Percentiles rank a stretch among this genome's conserved stretches.
These are phyloP conservation scores for Drosophila rellima DNA, from an alignment of 2,888 invertebrate species.

Conservation along the genomic window DNA sequence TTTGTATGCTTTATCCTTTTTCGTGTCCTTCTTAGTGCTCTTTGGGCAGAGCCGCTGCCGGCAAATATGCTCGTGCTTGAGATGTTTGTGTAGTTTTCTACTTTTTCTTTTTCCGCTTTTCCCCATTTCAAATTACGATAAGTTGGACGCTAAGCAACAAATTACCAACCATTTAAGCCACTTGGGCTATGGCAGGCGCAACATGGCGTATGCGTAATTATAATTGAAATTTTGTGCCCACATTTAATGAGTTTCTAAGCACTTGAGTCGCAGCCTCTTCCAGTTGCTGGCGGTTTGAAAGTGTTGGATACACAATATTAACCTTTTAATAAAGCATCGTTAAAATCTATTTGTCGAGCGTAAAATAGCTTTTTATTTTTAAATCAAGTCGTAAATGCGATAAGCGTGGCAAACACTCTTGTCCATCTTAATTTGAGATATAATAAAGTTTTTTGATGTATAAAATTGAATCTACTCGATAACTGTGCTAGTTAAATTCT, in stretches of 20 bases:
- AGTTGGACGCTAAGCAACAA: conserved; percentile 53
- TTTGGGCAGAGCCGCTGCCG: conserved; percentile 26
- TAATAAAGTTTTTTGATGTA: neutral
- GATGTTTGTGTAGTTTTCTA: conserved; percentile 29
- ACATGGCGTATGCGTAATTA: conserved; percentile 70
- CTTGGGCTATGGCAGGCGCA: conserved; percentile 48
- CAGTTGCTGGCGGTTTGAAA: conserved; percentile 28
- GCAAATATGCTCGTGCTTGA: conserved; percentile 19
- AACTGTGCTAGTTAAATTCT: neutral
- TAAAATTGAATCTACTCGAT: neutral
- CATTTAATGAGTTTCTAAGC: conserved; percentile 66
- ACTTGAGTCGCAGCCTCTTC: conserved; percentile 26
- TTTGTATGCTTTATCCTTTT: conserved; percentile 44
- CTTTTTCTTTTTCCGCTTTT: conserved; percentile 1
- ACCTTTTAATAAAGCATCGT: conserved; percentile 54
- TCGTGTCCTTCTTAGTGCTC: conserved; percentile 30
- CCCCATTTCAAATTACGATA: conserved; percentile 39
- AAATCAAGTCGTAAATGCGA: conserved; percentile 24
- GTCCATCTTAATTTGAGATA: neutral
- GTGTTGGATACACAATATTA: conserved; percentile 40
- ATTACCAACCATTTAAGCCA: conserved; percentile 61
- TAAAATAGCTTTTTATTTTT: conserved; percentile 34
- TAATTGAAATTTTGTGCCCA: conserved; percentile 68
- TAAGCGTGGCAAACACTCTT: neutral
- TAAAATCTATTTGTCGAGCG: conserved; percentile 53